Conservation (phyloP, 2,797 vertebrate genomes). For the Necrosyrtes monachus region DNA sequence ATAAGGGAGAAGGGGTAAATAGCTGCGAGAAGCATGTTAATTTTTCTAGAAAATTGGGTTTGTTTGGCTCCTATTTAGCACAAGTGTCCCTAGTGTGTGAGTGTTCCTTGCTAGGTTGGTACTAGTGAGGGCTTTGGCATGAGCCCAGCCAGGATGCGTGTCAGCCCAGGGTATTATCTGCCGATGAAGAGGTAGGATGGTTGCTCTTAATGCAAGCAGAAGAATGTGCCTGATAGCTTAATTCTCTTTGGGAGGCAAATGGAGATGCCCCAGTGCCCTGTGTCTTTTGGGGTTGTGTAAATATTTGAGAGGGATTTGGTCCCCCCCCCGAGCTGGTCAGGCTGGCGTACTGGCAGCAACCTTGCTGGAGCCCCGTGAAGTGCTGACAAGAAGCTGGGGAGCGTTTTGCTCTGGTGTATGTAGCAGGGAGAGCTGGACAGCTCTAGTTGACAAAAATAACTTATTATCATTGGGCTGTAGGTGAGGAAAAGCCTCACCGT, state of each 20-base stretch:
- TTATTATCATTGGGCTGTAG: background rate
- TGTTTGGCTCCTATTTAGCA: background rate
- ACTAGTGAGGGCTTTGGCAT: background rate
- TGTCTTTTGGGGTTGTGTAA: background rate
- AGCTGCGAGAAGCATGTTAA: background rate
- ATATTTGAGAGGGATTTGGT: background rate
- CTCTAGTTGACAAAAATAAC: background rate
- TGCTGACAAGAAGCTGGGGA: background rate
- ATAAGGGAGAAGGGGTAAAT: background rate
- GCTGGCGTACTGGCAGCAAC: background rate
- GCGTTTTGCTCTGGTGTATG: accelerated
- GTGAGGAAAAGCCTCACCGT: background rate
- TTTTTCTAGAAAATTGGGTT: background rate
- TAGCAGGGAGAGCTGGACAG: background rate
- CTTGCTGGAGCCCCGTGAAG: background rate
- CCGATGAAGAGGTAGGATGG: background rate
- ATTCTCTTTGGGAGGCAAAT: background rate
- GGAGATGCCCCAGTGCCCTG: background rate
- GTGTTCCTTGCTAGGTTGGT: accelerated
- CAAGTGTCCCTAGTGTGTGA: background rate
- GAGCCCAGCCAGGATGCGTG: background rate
- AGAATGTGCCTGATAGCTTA: background rate
- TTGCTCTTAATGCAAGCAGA: background rate
- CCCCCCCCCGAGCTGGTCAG: background rate
- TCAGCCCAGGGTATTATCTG: background rate